Base-by-base conservation (phyloP, 2,797 vertebrate genomes). In the Melanotaenia maccullochi region DNA sequence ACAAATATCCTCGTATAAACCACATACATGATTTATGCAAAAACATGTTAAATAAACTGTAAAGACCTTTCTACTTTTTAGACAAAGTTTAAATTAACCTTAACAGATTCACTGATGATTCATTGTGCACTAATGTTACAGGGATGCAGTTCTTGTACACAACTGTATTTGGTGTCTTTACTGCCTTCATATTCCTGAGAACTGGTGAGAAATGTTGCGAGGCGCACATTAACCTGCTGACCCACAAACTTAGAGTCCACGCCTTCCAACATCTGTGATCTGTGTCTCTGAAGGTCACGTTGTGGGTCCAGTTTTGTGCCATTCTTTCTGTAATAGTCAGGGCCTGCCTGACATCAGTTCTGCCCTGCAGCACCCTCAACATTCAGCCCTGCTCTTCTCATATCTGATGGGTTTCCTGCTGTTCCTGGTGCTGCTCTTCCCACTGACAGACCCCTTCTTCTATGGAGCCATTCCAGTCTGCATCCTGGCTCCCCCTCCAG, bases 281-380 rank as follows among this genome's bases (percentile, higher is more conserved):
- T 78, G 36, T 59, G 22, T 44, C 24, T 61, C 20, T 68, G 0
- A 65, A 96, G 94, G 94, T 70, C 95, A 95, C 76, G 79, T 96
- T 66, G 89, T 94, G 3, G 95, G 94, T 42, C 95, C 93, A 0
- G 92, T 96, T 32, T 87, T 96, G 82, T 96, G 95, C 65, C 95
- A 95, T 69, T 96, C 94, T 0, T 96, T 96, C 90, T 96, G 95
- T 73, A 96, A 96, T 89, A 94, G 93, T 76, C 94, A 94, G 83
- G 95, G 94, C 5, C 93, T 96, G 32, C 95, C 95, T 0, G 94
- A 95, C 0, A 76, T 96, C 32, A 90, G 89, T 0, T 93, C 93
- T 0, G 94, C 93, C 8, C 81, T 96, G 79, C 90, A 91, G 20
- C 94, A 94, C 76, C 93, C 94, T 0, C 93, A 94, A 64, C 84